These are phyloP conservation scores for Australoheros scitulus DNA, from an alignment of 2,113 vertebrate species.

Conservation along the genomic window DNA sequence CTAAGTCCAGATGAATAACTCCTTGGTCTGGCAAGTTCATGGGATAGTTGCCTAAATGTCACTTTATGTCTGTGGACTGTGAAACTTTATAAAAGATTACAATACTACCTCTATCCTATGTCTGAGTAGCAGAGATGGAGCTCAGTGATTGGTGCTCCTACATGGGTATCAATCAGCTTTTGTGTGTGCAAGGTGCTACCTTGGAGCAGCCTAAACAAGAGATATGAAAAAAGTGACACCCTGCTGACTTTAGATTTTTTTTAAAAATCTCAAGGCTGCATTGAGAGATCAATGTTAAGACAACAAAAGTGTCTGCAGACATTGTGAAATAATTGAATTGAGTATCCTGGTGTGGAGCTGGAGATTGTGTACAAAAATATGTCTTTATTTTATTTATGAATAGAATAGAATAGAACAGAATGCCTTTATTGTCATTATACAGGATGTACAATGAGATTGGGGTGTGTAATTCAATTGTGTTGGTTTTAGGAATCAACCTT, in stretches of 20 bases:
- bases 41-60: conserved; percentile 47
- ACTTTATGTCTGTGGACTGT: background rate
- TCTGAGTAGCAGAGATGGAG: background rate
- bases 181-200: background rate
- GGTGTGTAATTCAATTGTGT: conserved; percentile 16
- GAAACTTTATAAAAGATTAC: background rate
- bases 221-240: background rate
- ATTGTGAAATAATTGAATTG: conserved; percentile 13
- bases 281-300: conserved; percentile 23
- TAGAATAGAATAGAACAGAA: too few species aligned
- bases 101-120: background rate
- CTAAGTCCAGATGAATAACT: background rate
- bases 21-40: conserved; percentile 19
- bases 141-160: background rate
- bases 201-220: conserved; percentile 7
- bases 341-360: background rate
- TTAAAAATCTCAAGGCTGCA: conserved; percentile 2
- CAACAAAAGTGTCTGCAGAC: conserved; percentile 17
- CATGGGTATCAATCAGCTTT: conserved; percentile 20
- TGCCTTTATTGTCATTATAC: too few species aligned
- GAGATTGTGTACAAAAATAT: background rate
- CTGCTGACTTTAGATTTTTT: background rate
- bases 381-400: too few species aligned
- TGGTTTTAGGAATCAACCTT: background rate
- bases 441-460: too few species aligned